These are phyloP conservation scores for Liparis tanakae DNA, from an alignment of 2,797 vertebrate species.

Conservation along the genomic window DNA sequence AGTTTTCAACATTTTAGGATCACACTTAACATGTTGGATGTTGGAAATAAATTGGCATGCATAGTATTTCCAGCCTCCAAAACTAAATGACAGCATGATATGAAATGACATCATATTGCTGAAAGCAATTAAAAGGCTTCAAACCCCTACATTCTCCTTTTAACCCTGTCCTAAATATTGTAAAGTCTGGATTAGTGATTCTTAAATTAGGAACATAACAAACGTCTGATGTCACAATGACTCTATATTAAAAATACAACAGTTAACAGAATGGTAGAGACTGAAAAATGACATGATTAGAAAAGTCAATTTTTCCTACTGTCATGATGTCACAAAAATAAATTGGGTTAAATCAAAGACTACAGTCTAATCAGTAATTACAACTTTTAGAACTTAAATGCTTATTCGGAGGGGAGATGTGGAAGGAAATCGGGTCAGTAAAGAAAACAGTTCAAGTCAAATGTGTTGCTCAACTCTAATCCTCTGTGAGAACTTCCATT, in stretches of 20 bases:
- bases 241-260: background rate
- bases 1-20: background rate
- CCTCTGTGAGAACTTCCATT: background rate
- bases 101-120: background rate
- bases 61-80: background rate
- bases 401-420: background rate
- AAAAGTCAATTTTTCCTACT: background rate
- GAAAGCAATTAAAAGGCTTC: constrained; percentile 1
- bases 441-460: background rate
- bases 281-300: background rate
- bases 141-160: background rate
- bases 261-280: background rate
- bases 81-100: background rate
- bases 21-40: background rate
- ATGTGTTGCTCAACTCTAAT: background rate
- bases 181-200: background rate
- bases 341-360: background rate
- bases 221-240: background rate
- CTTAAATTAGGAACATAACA: background rate
- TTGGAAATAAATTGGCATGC: background rate
- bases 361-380: background rate
- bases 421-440: background rate
- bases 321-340: background rate
- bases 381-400: background rate
- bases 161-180: constrained; percentile 1